Evolutionary conservation across 2,888 invertebrate genomes (phyloP).

Genomic region (Ormyrus labotus): DNA sequence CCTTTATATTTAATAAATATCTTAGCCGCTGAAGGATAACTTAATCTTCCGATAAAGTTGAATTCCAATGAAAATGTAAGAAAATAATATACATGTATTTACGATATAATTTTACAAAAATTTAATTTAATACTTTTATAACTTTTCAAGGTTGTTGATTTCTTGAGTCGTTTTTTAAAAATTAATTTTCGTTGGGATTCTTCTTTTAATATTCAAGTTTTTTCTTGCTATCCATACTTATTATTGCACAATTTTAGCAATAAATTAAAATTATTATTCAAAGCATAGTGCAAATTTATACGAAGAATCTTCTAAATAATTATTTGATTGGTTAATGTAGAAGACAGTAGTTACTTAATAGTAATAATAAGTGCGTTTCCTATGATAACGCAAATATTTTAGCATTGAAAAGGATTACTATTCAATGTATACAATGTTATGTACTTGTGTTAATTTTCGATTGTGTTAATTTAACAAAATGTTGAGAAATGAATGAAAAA

Average conservation of each 20-base stretch:
- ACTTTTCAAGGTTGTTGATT: too few species aligned
- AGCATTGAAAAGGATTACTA: constrained; percentile 23
- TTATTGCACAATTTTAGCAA: constrained; percentile 39
- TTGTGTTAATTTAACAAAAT: constrained; percentile 20
- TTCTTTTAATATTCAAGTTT: not conserved
- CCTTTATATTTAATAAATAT: too few species aligned
- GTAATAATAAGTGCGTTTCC: constrained; percentile 36
- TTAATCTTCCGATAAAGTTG: too few species aligned
- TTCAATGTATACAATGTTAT: constrained; percentile 26
- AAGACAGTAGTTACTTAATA: constrained; percentile 45
- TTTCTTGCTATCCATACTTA: constrained; percentile 22
- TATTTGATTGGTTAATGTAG: constrained; percentile 37
- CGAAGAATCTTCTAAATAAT: constrained; percentile 16
- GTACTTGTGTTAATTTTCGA: constrained; percentile 36
- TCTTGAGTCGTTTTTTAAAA: not conserved
- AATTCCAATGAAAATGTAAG: too few species aligned
- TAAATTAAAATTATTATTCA: constrained; percentile 36
- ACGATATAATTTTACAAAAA: too few species aligned
- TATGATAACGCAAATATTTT: constrained; percentile 25
- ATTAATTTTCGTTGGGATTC: not conserved
- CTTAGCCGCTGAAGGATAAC: too few species aligned
- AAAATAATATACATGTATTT: too few species aligned
- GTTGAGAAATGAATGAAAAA: constrained; percentile 44
- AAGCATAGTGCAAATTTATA: constrained; percentile 33
- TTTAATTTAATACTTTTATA: too few species aligned